Evolutionary conservation across 2,797 vertebrate species (phyloP), one percentile per base, ranked within the genome.

Genomic region (Muraenolepis orangiensis): DNA sequence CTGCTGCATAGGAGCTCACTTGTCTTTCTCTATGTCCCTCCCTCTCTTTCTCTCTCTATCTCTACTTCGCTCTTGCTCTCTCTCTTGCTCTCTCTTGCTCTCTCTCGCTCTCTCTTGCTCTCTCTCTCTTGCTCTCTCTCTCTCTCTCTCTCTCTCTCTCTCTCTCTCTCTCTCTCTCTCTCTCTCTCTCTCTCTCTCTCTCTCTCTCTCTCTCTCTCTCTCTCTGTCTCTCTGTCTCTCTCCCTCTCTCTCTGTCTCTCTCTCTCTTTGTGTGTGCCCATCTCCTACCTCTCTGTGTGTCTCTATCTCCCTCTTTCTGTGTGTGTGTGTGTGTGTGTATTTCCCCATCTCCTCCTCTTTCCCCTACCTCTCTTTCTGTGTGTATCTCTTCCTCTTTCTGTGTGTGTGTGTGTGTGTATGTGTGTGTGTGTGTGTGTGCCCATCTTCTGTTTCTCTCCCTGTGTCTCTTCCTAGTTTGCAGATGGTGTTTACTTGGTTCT

Each of bases 401-500:
- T 36, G n/a, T 38, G 31, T 72, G n/a, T 71, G 11, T 57, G 14
- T 72, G 1, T 66, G n/a, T 66, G 30, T 61, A 16, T 38, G 11
- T 70, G 18, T 30, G 14, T 72, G 1, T 66, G n/a, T 66, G 30
- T 61, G 23, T 38, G 11, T 70, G 18, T 30, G 14, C 61, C 7
- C 12, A n/a, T n/a, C n/a, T n/a, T 74, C 40, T 76, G 20, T 77
- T 32, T 72, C 40, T 77, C 1, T 82, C 61, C 76, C 30, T 31
- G 8, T 73, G 10, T 30, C 20, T 68, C 13, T 75, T 8, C 84
- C 68, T 72, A 99, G 98, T 99, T 99, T 92, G 97, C 98, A 90
- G 97, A 99, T 73, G 98, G 98, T 0, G 98, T 99, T 57, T 99
- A 99, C 87, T 90, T 99, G 85, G 95, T 99, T 51, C 90, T 99